Conservation (phyloP, 2,797 vertebrate species). For the Phaenicophaeus curvirostris region DNA sequence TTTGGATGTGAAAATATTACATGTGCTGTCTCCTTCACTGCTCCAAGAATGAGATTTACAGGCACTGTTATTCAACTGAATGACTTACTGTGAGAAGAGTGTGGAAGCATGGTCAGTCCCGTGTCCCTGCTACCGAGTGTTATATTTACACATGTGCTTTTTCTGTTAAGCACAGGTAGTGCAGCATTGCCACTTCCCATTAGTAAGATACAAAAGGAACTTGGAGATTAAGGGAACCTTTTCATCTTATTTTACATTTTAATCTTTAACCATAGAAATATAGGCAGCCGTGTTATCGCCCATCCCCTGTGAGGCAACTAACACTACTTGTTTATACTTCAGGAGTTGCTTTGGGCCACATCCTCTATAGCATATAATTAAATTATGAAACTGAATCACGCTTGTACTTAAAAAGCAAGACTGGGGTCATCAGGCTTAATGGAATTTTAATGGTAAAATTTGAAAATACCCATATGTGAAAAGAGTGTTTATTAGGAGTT, state of each 20-base stretch:
- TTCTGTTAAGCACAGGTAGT: background rate
- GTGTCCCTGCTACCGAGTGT: background rate
- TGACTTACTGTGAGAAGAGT: fast-evolving
- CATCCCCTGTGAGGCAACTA: background rate
- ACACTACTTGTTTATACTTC: background rate
- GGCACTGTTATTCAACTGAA: background rate
- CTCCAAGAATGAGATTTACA: background rate
- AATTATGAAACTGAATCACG: background rate
- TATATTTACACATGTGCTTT: background rate
- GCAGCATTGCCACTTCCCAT: background rate
- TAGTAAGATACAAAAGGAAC: background rate
- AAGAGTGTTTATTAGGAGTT: background rate
- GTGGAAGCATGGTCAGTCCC: background rate
- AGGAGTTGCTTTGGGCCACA: background rate
- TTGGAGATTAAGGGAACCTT: background rate
- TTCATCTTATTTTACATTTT: background rate
- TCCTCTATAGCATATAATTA: background rate
- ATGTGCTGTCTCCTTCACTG: background rate
- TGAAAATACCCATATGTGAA: conserved; percentile 6
- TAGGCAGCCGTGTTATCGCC: background rate
- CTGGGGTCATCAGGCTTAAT: background rate
- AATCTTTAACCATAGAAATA: background rate
- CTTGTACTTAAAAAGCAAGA: background rate
- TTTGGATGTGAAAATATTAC: background rate
- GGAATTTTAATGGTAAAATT: conserved; percentile 23